Conservation (phyloP, 2,113 vertebrate genomes). For the Saiga tatarica region DNA sequence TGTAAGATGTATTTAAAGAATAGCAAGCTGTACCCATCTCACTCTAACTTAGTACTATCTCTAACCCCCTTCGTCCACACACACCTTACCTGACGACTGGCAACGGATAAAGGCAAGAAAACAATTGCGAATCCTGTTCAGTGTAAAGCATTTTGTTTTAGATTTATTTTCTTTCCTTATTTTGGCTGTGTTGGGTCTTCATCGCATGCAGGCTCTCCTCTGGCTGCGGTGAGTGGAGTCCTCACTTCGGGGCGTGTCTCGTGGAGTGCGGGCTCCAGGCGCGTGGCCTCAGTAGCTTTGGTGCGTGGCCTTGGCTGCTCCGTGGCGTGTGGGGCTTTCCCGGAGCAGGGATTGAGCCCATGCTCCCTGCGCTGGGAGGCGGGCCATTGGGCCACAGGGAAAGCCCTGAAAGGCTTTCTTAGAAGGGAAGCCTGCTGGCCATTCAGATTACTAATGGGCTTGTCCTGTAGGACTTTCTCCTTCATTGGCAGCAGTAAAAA, state of each 20-base stretch:
- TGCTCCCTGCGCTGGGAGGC: background rate
- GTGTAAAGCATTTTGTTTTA: background rate
- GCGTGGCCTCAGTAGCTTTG: accelerated
- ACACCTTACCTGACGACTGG: background rate
- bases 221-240: background rate
- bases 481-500: background rate
- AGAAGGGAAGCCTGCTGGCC: background rate
- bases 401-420: background rate
- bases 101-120: background rate
- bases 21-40: background rate
- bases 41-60: background rate
- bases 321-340: background rate
- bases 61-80: background rate
- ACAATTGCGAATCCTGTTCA: background rate
- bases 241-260: background rate
- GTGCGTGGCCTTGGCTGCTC: background rate
- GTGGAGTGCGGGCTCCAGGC: background rate
- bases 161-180: background rate
- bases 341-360: background rate
- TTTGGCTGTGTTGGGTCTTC: background rate
- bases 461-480: background rate
- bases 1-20: background rate
- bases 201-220: accelerated
- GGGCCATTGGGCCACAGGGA: background rate
- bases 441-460: background rate